A percentile compares a stretch with the other conserved stretches of the same genome.
phyloP scores from a whole-genome alignment of 2,113 vertebrate genomes.

The Eptatretus burgeri region DNA sequence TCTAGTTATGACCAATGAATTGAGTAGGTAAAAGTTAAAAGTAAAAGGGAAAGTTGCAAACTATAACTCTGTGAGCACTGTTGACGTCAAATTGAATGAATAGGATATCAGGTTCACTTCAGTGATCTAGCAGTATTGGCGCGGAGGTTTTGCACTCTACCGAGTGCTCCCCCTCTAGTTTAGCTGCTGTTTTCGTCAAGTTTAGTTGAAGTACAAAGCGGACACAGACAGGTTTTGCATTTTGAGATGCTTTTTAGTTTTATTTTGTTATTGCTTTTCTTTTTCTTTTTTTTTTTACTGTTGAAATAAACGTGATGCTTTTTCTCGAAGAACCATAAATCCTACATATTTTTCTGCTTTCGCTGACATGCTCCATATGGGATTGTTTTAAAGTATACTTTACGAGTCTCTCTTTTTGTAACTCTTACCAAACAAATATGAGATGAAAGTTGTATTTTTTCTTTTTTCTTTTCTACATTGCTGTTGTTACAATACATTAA shows the following conservation, averaged over 20 bases:
- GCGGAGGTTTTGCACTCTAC: no score
- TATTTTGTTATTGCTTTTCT: not conserved
- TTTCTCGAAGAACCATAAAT: not conserved
- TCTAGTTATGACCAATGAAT: no score
- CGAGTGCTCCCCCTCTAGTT: no score
- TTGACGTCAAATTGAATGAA: no score
- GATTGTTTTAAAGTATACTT: not conserved
- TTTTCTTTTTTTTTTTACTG: not conserved
- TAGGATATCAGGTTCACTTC: no score
- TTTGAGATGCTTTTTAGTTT: not conserved
- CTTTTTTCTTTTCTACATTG: not conserved
- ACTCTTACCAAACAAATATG: not conserved
- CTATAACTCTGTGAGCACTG: no score
- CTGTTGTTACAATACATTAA: no score
- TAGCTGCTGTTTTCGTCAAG: not conserved
- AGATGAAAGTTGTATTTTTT: slow-evolving; percentile 4
- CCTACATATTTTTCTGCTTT: slow-evolving; percentile 6
- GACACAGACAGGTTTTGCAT: no score
- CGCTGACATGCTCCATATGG: slow-evolving; percentile 2
- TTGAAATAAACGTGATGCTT: not conserved
- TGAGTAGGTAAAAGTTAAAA: no score
- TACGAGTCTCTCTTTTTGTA: not conserved
- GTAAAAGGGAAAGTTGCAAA: no score
- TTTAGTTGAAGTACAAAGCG: no score
- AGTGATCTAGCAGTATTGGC: no score